These are phyloP conservation scores for Drosophila hamatofila DNA, from an alignment of 2,888 invertebrate species.

Conservation along the genomic window DNA sequence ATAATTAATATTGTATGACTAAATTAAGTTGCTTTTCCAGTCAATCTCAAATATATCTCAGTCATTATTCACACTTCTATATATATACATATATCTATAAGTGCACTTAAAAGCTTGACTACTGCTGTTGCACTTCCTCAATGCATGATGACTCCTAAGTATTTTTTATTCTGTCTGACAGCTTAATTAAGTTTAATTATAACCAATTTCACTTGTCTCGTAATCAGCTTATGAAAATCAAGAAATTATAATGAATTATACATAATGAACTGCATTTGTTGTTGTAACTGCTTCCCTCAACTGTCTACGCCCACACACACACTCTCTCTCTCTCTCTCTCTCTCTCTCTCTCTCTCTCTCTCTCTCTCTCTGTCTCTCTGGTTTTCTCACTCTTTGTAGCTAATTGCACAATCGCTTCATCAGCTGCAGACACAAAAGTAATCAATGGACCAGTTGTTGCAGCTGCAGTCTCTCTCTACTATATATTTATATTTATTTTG, in stretches of 20 bases:
- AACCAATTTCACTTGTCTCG: constrained; percentile 32
- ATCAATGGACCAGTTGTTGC: constrained; percentile 48
- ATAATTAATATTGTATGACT: background rate
- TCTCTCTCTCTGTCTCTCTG: background rate
- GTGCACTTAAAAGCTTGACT: background rate
- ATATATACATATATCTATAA: background rate
- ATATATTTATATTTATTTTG: background rate
- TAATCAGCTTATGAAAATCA: constrained; percentile 45
- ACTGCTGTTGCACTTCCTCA: constrained; percentile 24
- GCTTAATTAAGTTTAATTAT: constrained; percentile 49
- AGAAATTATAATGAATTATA: constrained; percentile 44
- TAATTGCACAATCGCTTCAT: constrained; percentile 44
- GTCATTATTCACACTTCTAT: background rate
- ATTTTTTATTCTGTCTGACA: constrained; percentile 22
- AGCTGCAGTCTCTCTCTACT: constrained; percentile 22
- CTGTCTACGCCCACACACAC: constrained; percentile 6
- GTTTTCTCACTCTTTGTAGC: constrained; percentile 9
- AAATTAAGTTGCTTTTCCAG: background rate
- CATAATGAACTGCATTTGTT: constrained; percentile 34
- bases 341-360: background rate
- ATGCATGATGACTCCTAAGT: constrained; percentile 18
- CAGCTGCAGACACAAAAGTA: constrained; percentile 32
- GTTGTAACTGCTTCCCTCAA: background rate
- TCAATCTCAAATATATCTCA: background rate
- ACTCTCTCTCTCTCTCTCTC: background rate